Conservation (phyloP, 2,797 vertebrate genomes). For the Thunnus albacares region DNA sequence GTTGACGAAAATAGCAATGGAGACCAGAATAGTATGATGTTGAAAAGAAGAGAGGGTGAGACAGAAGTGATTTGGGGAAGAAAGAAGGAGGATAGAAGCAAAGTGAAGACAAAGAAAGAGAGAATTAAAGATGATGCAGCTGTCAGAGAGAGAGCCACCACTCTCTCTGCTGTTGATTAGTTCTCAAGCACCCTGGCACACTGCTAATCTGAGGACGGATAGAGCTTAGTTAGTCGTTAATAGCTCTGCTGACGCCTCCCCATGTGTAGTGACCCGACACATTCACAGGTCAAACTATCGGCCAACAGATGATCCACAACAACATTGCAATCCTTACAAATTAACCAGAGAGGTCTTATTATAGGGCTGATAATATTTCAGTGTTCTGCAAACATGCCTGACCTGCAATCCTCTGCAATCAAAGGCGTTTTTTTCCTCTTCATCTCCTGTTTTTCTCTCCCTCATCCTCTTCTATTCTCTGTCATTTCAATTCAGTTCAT, state of each 20-base stretch:
- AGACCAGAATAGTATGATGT: conserved; percentile 12
- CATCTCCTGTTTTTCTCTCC: background rate
- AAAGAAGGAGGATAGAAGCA: conserved; percentile 4
- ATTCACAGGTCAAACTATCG: conserved; percentile 51
- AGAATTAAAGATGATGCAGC: conserved; percentile 35
- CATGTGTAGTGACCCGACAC: conserved; percentile 44
- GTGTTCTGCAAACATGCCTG: conserved; percentile 16
- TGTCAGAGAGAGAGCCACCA: conserved; percentile 38
- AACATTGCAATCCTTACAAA: conserved; percentile 18
- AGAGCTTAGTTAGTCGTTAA: conserved; percentile 54
- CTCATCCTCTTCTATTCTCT: conserved; percentile 5
- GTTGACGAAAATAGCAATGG: background rate
- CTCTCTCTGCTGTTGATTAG: conserved; percentile 61
- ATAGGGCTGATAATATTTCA: conserved; percentile 16
- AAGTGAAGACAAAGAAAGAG: conserved; percentile 6
- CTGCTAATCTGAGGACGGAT: conserved; percentile 58
- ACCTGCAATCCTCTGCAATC: conserved; percentile 9
- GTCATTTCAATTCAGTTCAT: conserved; percentile 46
- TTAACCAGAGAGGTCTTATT: conserved; percentile 25
- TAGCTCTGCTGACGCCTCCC: conserved; percentile 57
- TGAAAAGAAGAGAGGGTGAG: background rate
- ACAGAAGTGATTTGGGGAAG: background rate
- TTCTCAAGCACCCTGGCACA: conserved; percentile 38
- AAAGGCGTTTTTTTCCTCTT: background rate
- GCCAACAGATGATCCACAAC: conserved; percentile 4